Evolutionary conservation across 23 tunicate genomes (phyloP), one percentile per base, ranked within the genome.

Genomic region (Trididemnum clinides): DNA sequence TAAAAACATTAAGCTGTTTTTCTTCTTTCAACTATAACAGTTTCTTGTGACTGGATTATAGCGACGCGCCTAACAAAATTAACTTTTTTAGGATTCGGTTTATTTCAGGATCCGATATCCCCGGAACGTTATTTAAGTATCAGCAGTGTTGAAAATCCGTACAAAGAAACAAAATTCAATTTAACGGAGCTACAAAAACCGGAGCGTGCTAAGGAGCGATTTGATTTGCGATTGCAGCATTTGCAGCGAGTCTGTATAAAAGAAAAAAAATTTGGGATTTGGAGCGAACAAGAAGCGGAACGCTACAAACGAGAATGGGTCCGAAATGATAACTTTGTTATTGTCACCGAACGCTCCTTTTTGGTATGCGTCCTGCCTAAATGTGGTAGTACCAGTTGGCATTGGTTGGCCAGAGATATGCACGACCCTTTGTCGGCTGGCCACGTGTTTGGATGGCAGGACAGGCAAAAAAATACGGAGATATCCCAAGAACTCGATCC

Each of bases 341-440:
- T 87, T 7, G 69, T 50, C 25, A 39, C 85, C 15, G 71, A 50
- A 27, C 50, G 59, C 19, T 54, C 82, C 49, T 79, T 87, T 39
- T 36, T 87, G 29, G 32, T 87, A 4, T 87, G 90, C 32, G 85
- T 66, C 20, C n/a, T 87, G 57, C 90, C 90, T 2, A 87, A 87
- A 50, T 87, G 85, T 29, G 85, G 90, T 78, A 78, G 85, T 66
- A 28, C 81, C 1, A 78, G 82, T 33, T 87, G 90, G 90, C 90
- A 87, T 50, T 33, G 39, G 79, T 33, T 87, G 49, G 79, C 75
- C 0, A 36, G 82, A 15, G 80, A 78, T 69, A 50, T 78, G 80
- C 28, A 72, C 21, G 83, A 85, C n/a, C 89, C 89, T 0, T 28
- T 35, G 64, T 33, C 90, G 3, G 79, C 70, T 3, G 70, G 66